Percentiles rank a stretch among this genome's conserved stretches.
Evolutionary conservation across 2,888 invertebrate genomes (phyloP).

Genomic region (Thereva nobilitata): DNA sequence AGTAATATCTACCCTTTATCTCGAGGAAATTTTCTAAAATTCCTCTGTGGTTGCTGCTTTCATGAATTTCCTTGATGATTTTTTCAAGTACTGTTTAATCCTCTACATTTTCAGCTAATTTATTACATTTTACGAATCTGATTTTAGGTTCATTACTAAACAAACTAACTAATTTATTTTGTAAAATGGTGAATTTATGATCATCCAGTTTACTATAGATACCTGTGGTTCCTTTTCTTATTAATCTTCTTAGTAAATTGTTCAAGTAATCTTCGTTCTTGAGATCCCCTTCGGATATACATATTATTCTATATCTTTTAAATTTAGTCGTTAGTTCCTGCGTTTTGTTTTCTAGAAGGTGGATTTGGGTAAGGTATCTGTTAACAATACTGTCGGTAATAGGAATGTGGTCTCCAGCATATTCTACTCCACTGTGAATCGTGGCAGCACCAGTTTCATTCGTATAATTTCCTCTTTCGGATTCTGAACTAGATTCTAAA

Average conservation of each 20-base stretch:
- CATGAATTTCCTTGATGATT: slow-evolving; percentile 8
- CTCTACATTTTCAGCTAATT: slow-evolving; percentile 1
- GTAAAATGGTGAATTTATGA: not conserved
- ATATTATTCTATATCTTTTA: slow-evolving; percentile 4
- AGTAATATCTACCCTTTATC: not conserved
- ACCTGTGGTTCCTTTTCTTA: not conserved
- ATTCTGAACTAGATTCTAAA: not conserved
- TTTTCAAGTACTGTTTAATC: not conserved
- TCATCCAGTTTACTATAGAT: slow-evolving; percentile 10
- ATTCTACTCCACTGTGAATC: no score
- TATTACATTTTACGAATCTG: slow-evolving; percentile 1
- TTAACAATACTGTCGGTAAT: slow-evolving; percentile 4
- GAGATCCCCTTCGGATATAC: not conserved
- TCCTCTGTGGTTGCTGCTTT: not conserved
- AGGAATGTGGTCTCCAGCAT: slow-evolving; percentile 1
- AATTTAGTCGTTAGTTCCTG: slow-evolving; percentile 2
- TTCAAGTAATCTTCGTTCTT: slow-evolving; percentile 9
- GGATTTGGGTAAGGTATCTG: not conserved
- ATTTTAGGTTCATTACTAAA: not conserved
- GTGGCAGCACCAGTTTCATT: not conserved
- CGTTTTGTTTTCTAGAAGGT: slow-evolving; percentile 1
- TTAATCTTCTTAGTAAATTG: slow-evolving; percentile 6
- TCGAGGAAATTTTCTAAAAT: not conserved
- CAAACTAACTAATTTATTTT: slow-evolving; percentile 14
- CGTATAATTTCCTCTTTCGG: not conserved